Base-by-base conservation (phyloP, 2,888 invertebrate species). In the Pollenia angustigena region DNA sequence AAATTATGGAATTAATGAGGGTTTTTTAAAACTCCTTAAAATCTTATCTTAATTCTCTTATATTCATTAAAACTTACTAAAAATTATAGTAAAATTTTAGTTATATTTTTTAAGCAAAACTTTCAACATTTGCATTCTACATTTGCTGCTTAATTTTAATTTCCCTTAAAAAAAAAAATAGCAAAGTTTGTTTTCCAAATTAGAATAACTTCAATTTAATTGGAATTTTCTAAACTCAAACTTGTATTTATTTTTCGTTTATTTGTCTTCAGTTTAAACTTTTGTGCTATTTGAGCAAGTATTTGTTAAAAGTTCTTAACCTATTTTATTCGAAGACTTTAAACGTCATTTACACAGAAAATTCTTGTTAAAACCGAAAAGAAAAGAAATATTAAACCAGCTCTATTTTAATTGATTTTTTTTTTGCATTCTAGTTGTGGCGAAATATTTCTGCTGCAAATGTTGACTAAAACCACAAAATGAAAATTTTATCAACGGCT, bases 341-440 rank as follows among this genome's bases (percentile, higher is more conserved):
- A 32, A 32, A 66, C n/a, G 42, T 66, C n/a, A 18, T 44, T 75
- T 6, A 18, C 42, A 40, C 40, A 82, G 60, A 40, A 62, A 76
- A n/a, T 60, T 69, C 18, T 69, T 40, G 18, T n/a, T 58, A 3
- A 1, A 52, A 71, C 42, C 32, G 52, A 60, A 69, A 69, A 48
- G 14, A 78, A 44, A 16, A 23, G 23, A 60, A 58, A 12, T 23
- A 23, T 32, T 6, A 32, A 40, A 32, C 44, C 40, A 87, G 78
- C 81, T 84, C 56, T 52, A 46, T 62, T 56, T 86, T 86, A 86
- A 87, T 84, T 87, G 84, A 87, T 78, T 84, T 81, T 81, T 81
- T 64, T 81, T 64, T 54, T 46, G 18, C 48, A 0, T 58, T 48
- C 2, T 50, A 14, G 40, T 68, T 6, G 48, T 66, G n/a, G 66